Conservation (phyloP, 2,113 vertebrate species). For the Pogona vitticeps region DNA sequence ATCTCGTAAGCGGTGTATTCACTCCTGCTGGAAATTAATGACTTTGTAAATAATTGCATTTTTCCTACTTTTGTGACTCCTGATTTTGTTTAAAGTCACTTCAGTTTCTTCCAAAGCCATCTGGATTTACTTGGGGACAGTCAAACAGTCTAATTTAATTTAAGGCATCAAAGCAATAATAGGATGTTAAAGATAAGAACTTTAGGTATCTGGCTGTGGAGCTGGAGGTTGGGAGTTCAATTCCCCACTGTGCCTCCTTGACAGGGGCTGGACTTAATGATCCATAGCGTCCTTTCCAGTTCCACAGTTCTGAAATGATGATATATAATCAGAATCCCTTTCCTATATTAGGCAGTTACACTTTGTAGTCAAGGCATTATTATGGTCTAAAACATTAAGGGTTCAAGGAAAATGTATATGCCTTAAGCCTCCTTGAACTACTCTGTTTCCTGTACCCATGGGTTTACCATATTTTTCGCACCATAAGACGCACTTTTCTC, state of each 20-base stretch:
- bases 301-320: no score
- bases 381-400: neutral
- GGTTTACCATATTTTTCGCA: no score
- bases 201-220: no score
- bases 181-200: neutral
- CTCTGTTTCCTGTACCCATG: neutral
- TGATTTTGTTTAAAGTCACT: neutral
- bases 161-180: neutral
- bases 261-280: no score
- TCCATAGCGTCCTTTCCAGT: no score
- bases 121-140: neutral
- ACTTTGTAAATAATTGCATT: neutral
- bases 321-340: neutral
- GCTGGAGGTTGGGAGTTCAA: no score
- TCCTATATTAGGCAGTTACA: constrained; percentile 22
- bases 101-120: neutral
- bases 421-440: neutral
- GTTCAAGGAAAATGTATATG: neutral
- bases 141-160: neutral
- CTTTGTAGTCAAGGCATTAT: neutral
- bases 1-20: neutral
- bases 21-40: neutral
- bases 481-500: no score
- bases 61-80: neutral
- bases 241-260: no score